These are phyloP conservation scores for honey bee (Apis mellifera) DNA, from an alignment of 1,140 invertebrate species.

Conservation along the genomic window DNA sequence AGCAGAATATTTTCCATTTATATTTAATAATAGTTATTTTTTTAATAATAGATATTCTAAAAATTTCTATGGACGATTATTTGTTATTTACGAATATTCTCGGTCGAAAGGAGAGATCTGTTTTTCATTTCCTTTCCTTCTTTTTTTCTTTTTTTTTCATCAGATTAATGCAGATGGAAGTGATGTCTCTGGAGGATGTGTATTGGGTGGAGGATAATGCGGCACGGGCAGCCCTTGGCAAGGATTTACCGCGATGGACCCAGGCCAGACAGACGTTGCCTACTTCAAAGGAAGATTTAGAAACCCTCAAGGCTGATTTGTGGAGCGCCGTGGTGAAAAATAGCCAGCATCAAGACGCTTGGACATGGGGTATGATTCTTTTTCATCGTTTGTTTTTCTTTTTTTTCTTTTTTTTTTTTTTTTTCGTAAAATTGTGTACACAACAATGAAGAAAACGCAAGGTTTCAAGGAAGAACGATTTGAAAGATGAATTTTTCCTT, in stretches of 20 bases:
- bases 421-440: neutral
- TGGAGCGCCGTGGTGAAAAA: conserved; percentile 94
- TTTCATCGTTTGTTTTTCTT: neutral
- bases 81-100: neutral
- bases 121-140: too few species aligned
- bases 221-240: conserved; percentile 87
- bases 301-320: conserved; percentile 89
- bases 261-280: conserved; percentile 89
- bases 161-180: conserved; percentile 90
- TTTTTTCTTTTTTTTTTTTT: too few species aligned
- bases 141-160: neutral
- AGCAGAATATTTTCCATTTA: conserved; percentile 32
- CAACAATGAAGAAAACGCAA: too few species aligned
- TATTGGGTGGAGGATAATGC: conserved; percentile 93
- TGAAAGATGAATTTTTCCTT: neutral
- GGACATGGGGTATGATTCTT: conserved; percentile 88
- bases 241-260: conserved; percentile 90
- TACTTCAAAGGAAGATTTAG: conserved; percentile 89
- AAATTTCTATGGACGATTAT: neutral
- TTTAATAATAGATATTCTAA: too few species aligned
- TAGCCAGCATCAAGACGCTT: conserved; percentile 92
- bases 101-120: neutral
- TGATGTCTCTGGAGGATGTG: conserved; percentile 91
- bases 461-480: neutral
- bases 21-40: too few species aligned